phyloP scores from a whole-genome alignment of 2,888 invertebrate genomes.

The Oscheius sp. region DNA sequence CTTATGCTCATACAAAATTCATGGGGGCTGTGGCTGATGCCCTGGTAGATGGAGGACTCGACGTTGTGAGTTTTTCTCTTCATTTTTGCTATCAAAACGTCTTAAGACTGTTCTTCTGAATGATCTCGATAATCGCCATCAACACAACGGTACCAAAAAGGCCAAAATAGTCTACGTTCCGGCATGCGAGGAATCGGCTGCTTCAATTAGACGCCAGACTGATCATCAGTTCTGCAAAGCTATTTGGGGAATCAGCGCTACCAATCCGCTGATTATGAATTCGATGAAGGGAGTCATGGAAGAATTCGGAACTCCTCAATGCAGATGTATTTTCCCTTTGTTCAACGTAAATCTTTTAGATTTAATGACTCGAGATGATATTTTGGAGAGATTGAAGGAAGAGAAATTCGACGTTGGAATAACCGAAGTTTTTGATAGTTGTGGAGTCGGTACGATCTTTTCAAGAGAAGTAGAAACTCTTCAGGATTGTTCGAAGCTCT shows the following conservation, averaged over 20 bases:
- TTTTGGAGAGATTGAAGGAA: background rate
- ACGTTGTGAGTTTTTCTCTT: background rate
- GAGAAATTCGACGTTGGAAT: slow-evolving; percentile 28
- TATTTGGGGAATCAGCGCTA: slow-evolving; percentile 4
- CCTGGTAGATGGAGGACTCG: slow-evolving; percentile 11
- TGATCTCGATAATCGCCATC: background rate
- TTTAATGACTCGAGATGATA: slow-evolving; percentile 2
- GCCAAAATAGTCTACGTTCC: slow-evolving; percentile 10
- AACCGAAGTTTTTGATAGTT: slow-evolving; percentile 22
- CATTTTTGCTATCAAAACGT: background rate
- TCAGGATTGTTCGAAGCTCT: slow-evolving; percentile 15
- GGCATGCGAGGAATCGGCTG: background rate
- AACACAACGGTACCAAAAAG: slow-evolving; percentile 6
- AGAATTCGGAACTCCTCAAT: slow-evolving; percentile 17
- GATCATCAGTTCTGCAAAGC: slow-evolving; percentile 15
- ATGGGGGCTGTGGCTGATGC: slow-evolving; percentile 14
- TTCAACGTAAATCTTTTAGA: background rate
- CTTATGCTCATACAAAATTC: slow-evolving; percentile 17
- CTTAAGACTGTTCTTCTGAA: slow-evolving; percentile 24
- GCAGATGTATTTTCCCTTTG: background rate
- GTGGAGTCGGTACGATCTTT: slow-evolving; percentile 13
- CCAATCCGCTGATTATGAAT: background rate
- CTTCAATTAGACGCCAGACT: background rate
- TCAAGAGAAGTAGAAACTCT: background rate
- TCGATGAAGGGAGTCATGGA: slow-evolving; percentile 1